Conservation (phyloP, 2,888 invertebrate genomes). For the Sphinx pinastri region DNA sequence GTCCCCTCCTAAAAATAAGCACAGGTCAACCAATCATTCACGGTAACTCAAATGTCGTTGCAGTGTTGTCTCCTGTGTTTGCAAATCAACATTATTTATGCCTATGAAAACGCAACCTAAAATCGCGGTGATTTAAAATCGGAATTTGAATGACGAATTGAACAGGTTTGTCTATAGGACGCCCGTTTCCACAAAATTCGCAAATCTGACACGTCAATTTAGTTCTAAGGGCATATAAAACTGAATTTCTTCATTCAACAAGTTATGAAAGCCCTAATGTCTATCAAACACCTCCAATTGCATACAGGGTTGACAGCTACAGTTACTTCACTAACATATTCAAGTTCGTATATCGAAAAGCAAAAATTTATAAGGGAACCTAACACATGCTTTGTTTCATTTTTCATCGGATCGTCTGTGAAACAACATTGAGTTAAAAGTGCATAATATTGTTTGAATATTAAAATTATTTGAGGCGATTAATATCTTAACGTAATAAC, state of each 20-base stretch:
- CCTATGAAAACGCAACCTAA: too few relatives aligned
- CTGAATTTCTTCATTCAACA: not conserved
- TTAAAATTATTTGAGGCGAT: not conserved
- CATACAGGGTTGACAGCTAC: not conserved
- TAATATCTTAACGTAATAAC: not conserved
- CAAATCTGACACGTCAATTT: too few relatives aligned
- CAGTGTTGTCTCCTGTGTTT: too few relatives aligned
- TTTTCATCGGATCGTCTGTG: not conserved
- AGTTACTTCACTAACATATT: constrained; percentile 10
- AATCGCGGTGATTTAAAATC: too few relatives aligned
- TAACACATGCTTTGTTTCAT: constrained; percentile 1
- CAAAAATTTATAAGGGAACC: not conserved
- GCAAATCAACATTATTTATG: too few relatives aligned
- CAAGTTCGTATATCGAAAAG: constrained; percentile 6
- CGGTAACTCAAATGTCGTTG: too few relatives aligned
- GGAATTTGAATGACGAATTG: too few relatives aligned
- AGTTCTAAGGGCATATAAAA: too few relatives aligned
- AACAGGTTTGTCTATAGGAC: too few relatives aligned
- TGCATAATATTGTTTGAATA: not conserved
- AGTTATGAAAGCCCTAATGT: constrained; percentile 17
- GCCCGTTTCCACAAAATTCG: too few relatives aligned
- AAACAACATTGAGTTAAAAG: not conserved
- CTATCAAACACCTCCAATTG: not conserved
- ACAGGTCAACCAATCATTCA: too few relatives aligned
- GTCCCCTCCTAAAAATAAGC: too few relatives aligned